Evolutionary conservation across 2,797 vertebrate genomes (phyloP).

Genomic region (Halcyon badia): DNA sequence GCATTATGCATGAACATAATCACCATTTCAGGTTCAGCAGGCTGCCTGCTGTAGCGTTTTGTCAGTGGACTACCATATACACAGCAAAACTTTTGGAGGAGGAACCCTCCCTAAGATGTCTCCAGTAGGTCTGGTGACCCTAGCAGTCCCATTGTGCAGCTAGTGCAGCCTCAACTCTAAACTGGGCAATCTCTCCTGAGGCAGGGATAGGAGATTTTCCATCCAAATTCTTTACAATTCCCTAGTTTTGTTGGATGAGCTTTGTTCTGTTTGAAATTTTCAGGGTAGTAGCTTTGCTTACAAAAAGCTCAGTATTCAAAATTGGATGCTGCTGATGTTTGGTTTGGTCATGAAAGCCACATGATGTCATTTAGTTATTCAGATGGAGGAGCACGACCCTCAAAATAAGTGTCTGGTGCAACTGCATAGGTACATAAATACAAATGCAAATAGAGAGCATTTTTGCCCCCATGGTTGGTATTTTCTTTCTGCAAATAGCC

Average conservation of each 20-base stretch:
- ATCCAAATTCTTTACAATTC: not conserved
- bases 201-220: not conserved
- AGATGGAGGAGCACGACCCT: not conserved
- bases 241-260: not conserved
- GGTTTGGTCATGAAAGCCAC: not conserved
- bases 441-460: not conserved
- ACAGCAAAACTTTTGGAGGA: not conserved
- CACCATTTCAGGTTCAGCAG: not conserved
- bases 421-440: not conserved
- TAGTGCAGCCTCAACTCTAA: not conserved
- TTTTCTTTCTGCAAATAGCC: not conserved
- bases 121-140: not conserved
- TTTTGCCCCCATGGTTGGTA: not conserved
- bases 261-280: not conserved
- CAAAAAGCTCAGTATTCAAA: not conserved
- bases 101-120: not conserved
- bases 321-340: not conserved
- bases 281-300: not conserved
- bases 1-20: not conserved
- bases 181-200: not conserved
- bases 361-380: not conserved
- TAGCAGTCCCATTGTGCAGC: not conserved
- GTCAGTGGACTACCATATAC: rapidly evolving
- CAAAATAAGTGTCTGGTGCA: not conserved
- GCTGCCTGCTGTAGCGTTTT: not conserved